phyloP scores from a whole-genome alignment of 2,797 vertebrate species.

The Alfaro cultratus region DNA sequence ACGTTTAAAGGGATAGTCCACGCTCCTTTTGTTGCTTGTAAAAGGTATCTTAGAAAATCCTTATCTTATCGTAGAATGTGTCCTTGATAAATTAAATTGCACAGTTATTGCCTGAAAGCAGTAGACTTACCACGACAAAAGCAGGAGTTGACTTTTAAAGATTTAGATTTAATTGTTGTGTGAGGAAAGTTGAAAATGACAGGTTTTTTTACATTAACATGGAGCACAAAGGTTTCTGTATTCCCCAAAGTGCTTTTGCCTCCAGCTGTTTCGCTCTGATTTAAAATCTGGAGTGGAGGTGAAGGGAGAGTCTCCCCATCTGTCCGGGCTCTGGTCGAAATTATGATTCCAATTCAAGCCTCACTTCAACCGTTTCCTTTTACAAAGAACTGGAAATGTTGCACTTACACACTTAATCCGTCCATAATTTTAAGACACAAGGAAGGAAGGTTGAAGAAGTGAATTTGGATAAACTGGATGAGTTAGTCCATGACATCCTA shows the following conservation, averaged over 20 bases:
- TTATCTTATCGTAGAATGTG: constrained; percentile 6
- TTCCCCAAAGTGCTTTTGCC: constrained; percentile 14
- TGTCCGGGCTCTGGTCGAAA: constrained; percentile 17
- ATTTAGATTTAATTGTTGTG: background rate
- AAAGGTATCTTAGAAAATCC: constrained; percentile 5
- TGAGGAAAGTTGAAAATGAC: constrained; percentile 5
- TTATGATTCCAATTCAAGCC: constrained; percentile 23
- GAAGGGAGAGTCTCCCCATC: background rate
- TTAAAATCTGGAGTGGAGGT: background rate
- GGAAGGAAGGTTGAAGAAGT: background rate
- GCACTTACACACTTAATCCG: background rate
- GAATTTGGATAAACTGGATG: background rate
- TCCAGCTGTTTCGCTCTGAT: constrained; percentile 1
- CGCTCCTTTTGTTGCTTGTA: background rate
- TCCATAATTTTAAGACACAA: background rate
- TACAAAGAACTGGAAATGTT: constrained; percentile 5
- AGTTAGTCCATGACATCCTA: background rate
- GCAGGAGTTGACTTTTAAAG: background rate
- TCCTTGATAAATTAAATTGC: constrained; percentile 6
- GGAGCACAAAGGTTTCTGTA: constrained; percentile 12
- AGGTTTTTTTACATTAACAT: background rate
- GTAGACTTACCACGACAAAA: background rate
- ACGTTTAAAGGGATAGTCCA: constrained; percentile 7
- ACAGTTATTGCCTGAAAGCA: background rate
- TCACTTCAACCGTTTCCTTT: constrained; percentile 18